A percentile compares a stretch with the other conserved stretches of the same genome.
Evolutionary conservation across 1,140 invertebrate genomes (phyloP).

Genomic region (Conus ventricosus): DNA sequence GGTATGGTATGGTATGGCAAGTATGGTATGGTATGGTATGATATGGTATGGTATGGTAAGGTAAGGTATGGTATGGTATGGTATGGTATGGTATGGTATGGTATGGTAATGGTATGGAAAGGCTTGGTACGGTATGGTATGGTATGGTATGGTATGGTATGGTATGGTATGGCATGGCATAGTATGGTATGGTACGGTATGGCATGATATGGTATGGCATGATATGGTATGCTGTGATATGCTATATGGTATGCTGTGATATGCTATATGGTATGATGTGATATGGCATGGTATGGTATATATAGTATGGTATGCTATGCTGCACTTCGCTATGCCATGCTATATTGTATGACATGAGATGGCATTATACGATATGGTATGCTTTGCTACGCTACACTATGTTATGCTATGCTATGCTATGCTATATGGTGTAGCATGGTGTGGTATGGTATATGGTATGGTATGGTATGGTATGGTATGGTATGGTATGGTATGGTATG

Average conservation of each 20-base stretch:
- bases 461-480: no score
- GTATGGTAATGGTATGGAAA: constrained; percentile 43
- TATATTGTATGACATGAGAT: no score
- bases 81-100: constrained; percentile 56
- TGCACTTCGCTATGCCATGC: no score
- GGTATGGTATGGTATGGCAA: constrained; percentile 56
- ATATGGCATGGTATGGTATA: no score
- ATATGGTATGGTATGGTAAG: constrained; percentile 55
- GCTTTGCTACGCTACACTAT: no score
- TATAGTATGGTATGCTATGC: no score
- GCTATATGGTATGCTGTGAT: neutral
- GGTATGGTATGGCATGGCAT: neutral
- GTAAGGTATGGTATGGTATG: constrained; percentile 56
- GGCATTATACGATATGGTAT: no score
- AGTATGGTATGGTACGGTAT: constrained; percentile 45
- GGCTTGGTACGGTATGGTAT: constrained; percentile 39
- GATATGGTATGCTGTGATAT: constrained; percentile 56
- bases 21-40: constrained; percentile 43
- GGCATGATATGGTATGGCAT: neutral
- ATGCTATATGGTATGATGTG: no score
- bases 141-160: constrained; percentile 16
- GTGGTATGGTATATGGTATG: no score
- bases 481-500: no score
- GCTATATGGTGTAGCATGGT: no score
- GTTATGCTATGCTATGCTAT: no score